Percentiles rank a stretch among this genome's conserved stretches.
These are phyloP conservation scores for Eulemur rubriventer DNA, from an alignment of 2,797 vertebrate species.

Conservation along the genomic window DNA sequence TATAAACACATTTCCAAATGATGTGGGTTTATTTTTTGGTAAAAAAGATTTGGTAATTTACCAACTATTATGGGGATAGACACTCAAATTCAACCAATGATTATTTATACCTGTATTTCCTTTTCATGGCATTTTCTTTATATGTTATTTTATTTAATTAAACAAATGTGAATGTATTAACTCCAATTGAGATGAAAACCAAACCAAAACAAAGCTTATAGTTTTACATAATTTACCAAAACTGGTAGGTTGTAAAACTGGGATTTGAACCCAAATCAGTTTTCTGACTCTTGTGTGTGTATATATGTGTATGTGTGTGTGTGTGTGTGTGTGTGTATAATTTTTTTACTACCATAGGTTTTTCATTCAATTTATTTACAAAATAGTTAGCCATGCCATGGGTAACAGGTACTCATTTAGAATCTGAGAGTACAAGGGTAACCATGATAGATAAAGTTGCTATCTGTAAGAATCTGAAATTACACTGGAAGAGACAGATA, in stretches of 20 bases:
- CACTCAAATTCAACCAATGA: neutral
- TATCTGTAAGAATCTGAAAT: neutral
- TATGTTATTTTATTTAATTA: neutral
- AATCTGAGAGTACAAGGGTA: neutral
- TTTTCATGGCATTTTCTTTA: neutral
- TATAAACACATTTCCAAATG: slow-evolving; percentile 11
- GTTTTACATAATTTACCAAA: neutral
- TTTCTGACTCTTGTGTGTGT: neutral
- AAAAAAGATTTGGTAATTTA: neutral
- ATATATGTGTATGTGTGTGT: neutral
- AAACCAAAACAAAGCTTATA: neutral
- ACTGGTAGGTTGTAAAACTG: neutral
- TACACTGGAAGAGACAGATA: neutral
- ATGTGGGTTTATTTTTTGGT: neutral
- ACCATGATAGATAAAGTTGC: neutral
- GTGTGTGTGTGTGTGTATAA: neutral
- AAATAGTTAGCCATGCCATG: neutral
- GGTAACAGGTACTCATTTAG: neutral
- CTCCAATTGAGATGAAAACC: neutral
- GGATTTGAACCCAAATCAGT: neutral
- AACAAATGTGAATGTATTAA: neutral
- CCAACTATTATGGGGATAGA: neutral
- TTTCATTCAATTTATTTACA: neutral
- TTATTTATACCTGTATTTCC: neutral
- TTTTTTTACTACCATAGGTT: neutral